These are phyloP conservation scores for Anadara kagoshimensis DNA, from an alignment of 1,140 invertebrate genomes.

Conservation along the genomic window DNA sequence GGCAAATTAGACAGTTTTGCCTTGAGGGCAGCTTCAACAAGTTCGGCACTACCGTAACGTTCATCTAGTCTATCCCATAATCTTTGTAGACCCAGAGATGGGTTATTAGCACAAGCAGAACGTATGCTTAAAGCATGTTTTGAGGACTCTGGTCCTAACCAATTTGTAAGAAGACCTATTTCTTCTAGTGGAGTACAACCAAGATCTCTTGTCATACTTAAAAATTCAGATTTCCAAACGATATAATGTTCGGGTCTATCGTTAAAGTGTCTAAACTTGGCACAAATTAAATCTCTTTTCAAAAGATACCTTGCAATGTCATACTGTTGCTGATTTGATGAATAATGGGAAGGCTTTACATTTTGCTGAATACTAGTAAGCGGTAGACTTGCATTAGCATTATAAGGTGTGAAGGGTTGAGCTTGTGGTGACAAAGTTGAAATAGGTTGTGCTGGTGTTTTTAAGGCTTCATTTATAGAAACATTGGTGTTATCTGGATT, in stretches of 20 bases:
- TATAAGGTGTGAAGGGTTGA: neutral
- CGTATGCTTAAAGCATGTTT: slow-evolving; percentile 28
- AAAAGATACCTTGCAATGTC: slow-evolving; percentile 26
- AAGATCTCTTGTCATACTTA: slow-evolving; percentile 20
- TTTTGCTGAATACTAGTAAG: neutral
- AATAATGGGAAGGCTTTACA: neutral
- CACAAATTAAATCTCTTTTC: slow-evolving; percentile 22
- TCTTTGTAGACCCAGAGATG: slow-evolving; percentile 7
- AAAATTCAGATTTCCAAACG: slow-evolving; percentile 32
- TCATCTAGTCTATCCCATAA: slow-evolving; percentile 40
- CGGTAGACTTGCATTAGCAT: neutral
- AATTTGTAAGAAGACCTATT: slow-evolving; percentile 33
- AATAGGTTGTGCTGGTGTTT: neutral
- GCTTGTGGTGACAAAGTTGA: neutral
- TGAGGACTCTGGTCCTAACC: slow-evolving; percentile 28
- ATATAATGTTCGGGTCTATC: slow-evolving; percentile 26
- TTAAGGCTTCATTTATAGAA: too few relatives aligned
- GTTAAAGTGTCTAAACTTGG: slow-evolving; percentile 21
- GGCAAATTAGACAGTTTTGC: slow-evolving; percentile 33
- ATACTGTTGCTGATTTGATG: neutral
- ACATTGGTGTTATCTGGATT: neutral
- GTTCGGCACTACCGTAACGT: slow-evolving; percentile 39
- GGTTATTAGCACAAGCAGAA: slow-evolving; percentile 23
- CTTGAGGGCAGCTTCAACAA: slow-evolving; percentile 37
- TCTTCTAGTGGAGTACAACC: slow-evolving; percentile 21